A percentile compares a stretch with the other conserved stretches of the same genome.
phyloP scores from a whole-genome alignment of 2,888 invertebrate species.

The Andrena fulva region DNA sequence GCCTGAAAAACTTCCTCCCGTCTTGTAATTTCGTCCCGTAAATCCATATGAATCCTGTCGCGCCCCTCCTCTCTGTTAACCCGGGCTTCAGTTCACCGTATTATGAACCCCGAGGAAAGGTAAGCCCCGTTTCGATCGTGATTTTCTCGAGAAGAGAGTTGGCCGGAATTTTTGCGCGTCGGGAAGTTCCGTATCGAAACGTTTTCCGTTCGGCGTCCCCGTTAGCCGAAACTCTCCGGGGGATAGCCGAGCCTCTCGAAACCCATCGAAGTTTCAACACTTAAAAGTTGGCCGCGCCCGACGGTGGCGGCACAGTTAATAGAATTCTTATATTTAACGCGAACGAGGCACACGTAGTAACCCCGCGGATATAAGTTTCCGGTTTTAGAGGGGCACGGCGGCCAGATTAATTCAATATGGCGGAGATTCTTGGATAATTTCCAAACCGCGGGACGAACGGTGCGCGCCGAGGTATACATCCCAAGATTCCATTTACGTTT shows the following conservation, averaged over 20 bases:
- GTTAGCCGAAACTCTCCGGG: constrained; percentile 2
- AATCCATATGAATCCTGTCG: too few relatives aligned
- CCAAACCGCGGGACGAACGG: constrained; percentile 24
- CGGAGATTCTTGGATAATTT: constrained; percentile 42
- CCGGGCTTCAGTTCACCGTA: neutral
- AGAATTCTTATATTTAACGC: constrained; percentile 42
- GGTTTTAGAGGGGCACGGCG: constrained; percentile 5
- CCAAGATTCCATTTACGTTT: constrained; percentile 22
- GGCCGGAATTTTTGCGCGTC: constrained; percentile 15
- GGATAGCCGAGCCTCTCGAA: constrained; percentile 2
- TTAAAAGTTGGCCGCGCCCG: constrained; percentile 23
- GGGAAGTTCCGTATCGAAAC: constrained; percentile 38
- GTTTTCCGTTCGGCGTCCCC: constrained; percentile 26
- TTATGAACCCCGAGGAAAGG: constrained; percentile 6
- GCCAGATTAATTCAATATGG: constrained; percentile 49
- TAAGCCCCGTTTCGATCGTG: constrained; percentile 1
- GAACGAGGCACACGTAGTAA: constrained; percentile 20
- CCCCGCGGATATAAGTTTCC: constrained; percentile 38
- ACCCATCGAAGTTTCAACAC: constrained; percentile 33
- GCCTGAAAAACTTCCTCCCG: too few relatives aligned
- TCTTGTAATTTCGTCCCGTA: too few relatives aligned
- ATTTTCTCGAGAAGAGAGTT: neutral
- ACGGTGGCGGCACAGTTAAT: constrained; percentile 23
- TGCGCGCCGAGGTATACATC: neutral
- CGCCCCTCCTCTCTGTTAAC: neutral